Evolutionary conservation across 1,140 invertebrate species (phyloP).

Genomic region (Diabrotica undecimpunctata): DNA sequence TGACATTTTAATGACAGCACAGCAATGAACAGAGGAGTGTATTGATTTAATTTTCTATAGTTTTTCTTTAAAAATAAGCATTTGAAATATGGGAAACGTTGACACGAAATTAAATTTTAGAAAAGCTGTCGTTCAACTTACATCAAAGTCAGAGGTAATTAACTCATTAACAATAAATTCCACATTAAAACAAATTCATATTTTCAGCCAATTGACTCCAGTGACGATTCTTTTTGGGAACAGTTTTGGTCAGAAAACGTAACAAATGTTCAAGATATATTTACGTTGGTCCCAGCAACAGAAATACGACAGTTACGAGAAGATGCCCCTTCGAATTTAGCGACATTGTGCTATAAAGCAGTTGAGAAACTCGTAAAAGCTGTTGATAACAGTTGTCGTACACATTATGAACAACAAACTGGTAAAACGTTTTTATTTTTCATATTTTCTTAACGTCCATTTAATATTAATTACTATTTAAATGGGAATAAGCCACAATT

Average conservation of each 20-base stretch:
- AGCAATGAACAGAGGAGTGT: not conserved
- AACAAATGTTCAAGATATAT: constrained; percentile 93
- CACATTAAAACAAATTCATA: constrained; percentile 3
- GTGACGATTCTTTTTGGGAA: constrained; percentile 95
- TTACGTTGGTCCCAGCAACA: constrained; percentile 88
- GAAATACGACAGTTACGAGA: constrained; percentile 92
- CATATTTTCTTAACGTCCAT: constrained; percentile 17
- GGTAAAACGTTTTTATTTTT: constrained; percentile 51
- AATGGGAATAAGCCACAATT: no score
- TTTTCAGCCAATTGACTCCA: constrained; percentile 79
- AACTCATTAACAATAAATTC: constrained; percentile 12
- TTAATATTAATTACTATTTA: no score
- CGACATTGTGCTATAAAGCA: constrained; percentile 97
- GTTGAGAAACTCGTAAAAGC: constrained; percentile 93
- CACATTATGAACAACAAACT: constrained; percentile 90
- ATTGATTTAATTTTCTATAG: not conserved
- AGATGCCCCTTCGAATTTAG: constrained; percentile 96
- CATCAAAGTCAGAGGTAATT: constrained; percentile 88
- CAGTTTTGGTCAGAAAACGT: constrained; percentile 98
- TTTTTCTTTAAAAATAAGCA: not conserved
- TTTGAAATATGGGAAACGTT: constrained; percentile 84
- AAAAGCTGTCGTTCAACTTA: constrained; percentile 94
- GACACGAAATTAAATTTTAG: constrained; percentile 97
- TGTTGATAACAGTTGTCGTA: constrained; percentile 90
- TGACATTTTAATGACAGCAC: not conserved